phyloP scores from a whole-genome alignment of 2,113 vertebrate species.

The Apodemus sylvaticus region DNA sequence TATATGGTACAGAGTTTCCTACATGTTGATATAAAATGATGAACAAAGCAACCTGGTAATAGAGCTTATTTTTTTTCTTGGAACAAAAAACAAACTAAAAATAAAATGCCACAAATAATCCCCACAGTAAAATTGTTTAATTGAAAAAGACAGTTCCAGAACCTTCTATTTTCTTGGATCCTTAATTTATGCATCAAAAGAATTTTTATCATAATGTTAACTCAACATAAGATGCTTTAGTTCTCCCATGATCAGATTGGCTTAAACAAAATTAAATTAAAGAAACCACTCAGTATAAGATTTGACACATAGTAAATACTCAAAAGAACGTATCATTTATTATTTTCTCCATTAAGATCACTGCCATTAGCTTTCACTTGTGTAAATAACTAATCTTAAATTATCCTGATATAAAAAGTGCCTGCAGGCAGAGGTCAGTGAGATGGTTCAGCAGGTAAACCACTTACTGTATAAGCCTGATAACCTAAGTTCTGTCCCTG shows the following conservation, averaged over 20 bases:
- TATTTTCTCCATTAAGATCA: not conserved
- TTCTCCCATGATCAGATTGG: not conserved
- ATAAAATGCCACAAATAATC: not conserved
- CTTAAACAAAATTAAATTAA: slow-evolving; percentile 20
- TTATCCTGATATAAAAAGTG: not conserved
- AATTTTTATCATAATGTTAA: not conserved
- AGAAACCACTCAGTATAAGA: not conserved
- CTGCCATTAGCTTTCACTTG: not conserved
- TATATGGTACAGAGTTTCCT: not conserved
- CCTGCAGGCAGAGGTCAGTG: not conserved
- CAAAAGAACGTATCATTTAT: not conserved
- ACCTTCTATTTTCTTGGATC: not conserved
- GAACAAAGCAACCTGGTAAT: not conserved
- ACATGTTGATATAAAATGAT: not conserved
- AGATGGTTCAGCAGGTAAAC: not conserved
- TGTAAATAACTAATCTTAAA: not conserved
- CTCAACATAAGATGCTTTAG: slow-evolving; percentile 9
- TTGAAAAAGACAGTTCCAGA: not conserved
- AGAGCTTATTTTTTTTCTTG: not conserved
- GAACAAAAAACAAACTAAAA: not conserved
- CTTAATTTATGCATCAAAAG: slow-evolving; percentile 7
- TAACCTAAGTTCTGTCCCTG: too few relatives aligned
- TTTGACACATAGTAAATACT: not conserved
- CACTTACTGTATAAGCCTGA: not conserved
- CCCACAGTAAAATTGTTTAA: not conserved